Evolutionary conservation across 2,888 invertebrate species (phyloP).

Genomic region (Toxonevra muliebris): DNA sequence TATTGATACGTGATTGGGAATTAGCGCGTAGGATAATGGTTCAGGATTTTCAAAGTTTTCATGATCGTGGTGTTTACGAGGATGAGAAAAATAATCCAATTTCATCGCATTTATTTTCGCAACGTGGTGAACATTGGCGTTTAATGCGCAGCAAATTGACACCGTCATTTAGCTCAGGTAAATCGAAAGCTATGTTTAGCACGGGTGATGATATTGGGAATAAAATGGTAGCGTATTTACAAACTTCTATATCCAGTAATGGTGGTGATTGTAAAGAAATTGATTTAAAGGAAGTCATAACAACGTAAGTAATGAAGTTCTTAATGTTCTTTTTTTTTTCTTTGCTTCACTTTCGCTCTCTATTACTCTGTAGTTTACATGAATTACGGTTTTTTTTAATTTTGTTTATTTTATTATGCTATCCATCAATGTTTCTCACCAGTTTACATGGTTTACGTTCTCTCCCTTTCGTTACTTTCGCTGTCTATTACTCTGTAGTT

Average conservation of each 20-base stretch:
- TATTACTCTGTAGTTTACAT: too few relatives aligned
- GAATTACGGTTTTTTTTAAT: too few relatives aligned
- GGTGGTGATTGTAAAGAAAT: constrained; percentile 58
- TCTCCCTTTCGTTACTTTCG: too few relatives aligned
- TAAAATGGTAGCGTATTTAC: constrained; percentile 66
- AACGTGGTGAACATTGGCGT: constrained; percentile 69
- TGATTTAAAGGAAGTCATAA: constrained; percentile 63
- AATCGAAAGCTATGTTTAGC: constrained; percentile 73
- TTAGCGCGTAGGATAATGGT: constrained; percentile 71
- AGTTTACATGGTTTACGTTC: too few relatives aligned
- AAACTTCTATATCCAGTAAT: constrained; percentile 52
- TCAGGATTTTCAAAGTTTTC: constrained; percentile 72
- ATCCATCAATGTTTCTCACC: too few relatives aligned
- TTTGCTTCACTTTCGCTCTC: too few relatives aligned
- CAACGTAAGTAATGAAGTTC: constrained; percentile 42
- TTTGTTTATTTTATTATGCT: too few relatives aligned
- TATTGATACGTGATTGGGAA: constrained; percentile 72
- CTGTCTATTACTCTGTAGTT: too few relatives aligned
- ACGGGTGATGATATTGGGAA: constrained; percentile 69
- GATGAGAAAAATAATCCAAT: constrained; percentile 72
- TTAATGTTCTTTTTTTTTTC: too few relatives aligned
- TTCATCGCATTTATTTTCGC: constrained; percentile 67
- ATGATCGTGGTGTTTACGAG: constrained; percentile 72
- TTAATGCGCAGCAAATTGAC: constrained; percentile 71
- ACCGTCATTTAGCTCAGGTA: constrained; percentile 74